These are phyloP conservation scores for Catocala fraxini DNA, from an alignment of 2,888 invertebrate genomes.

Conservation along the genomic window DNA sequence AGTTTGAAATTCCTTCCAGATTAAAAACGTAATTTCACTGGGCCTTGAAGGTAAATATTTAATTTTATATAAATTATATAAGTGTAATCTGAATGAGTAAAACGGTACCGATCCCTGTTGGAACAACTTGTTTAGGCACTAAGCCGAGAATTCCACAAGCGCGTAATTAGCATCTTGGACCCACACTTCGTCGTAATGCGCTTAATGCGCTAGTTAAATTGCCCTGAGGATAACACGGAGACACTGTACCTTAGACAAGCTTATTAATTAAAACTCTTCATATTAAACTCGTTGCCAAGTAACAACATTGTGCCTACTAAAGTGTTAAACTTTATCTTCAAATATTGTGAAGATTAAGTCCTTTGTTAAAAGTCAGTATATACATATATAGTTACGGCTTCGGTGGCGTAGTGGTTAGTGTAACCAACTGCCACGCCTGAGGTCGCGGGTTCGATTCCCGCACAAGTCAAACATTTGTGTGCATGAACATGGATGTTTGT, in stretches of 20 bases:
- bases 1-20: slow-evolving; percentile 18
- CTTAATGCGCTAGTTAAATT: slow-evolving; percentile 38
- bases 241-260: slow-evolving; percentile 17
- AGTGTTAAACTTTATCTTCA: slow-evolving; percentile 9
- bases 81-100: slow-evolving; percentile 20
- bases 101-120: slow-evolving; percentile 26
- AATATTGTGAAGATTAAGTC: slow-evolving; percentile 15
- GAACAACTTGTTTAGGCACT: slow-evolving; percentile 37
- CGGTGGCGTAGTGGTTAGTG: no score
- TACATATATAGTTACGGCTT: no score
- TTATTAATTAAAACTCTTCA: slow-evolving; percentile 33
- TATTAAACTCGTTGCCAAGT: slow-evolving; percentile 12
- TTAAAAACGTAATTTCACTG: slow-evolving; percentile 21
- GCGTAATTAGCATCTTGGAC: slow-evolving; percentile 45
- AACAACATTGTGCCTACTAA: slow-evolving; percentile 4
- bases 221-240: slow-evolving; percentile 29
- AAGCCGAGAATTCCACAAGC: slow-evolving; percentile 24
- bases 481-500: no score
- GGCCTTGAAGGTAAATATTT: slow-evolving; percentile 12
- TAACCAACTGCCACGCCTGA: no score
- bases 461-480: no score
- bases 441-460: no score
- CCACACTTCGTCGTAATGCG: slow-evolving; percentile 35
- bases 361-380: slow-evolving; percentile 39
- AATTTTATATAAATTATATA: slow-evolving; percentile 12